Base-by-base conservation (phyloP, 2,888 invertebrate species). In the Hedychridium roseum region DNA sequence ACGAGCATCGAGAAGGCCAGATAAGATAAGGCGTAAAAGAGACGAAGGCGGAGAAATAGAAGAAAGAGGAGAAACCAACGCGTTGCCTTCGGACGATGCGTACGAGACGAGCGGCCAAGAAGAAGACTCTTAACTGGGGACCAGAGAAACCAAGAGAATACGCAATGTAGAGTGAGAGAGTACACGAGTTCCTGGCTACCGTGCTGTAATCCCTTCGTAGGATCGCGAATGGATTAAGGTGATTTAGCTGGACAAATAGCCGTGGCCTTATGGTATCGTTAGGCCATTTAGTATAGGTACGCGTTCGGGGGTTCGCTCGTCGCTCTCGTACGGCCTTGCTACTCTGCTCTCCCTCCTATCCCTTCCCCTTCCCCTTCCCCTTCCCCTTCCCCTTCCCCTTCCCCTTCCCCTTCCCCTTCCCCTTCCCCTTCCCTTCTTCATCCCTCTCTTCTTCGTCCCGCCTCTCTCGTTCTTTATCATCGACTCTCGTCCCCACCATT, bases 201-300 rank as follows among this genome's bases (percentile, higher is more conserved):
- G 64, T 62, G 48, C 45, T 31, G 48, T 45, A 52, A 62, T 61
- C 54, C 52, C 50, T 55, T 55, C 56, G 60, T 52, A 35, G 60
- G 38, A 66, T 70, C 62, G 58, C 66, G 62, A 55, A 64, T 57
- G 63, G 68, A 71, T 71, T 67, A 71, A 61, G 49, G 64, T 68
- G 70, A 71, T 66, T 68, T 65, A 66, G 64, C 61, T 71, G 63
- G 71, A 71, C 71, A 71, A 71, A 71, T 68, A 61, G 70, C 55
- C 56, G 61, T 58, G 56, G 65, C 64, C 62, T 69, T 70, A 67
- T 66, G 66, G 64, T 69, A 70, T 71, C 68, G 66, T 71, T 71
- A 65, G 63, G 58, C 56, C 54, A 58, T 61, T 58, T 53, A 46
- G 47, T 57, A 60, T 55, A 50, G 62, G 57, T 50, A 57, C 55